Base-by-base conservation (phyloP, 2,888 invertebrate genomes). In the Nomada ruficornis region DNA sequence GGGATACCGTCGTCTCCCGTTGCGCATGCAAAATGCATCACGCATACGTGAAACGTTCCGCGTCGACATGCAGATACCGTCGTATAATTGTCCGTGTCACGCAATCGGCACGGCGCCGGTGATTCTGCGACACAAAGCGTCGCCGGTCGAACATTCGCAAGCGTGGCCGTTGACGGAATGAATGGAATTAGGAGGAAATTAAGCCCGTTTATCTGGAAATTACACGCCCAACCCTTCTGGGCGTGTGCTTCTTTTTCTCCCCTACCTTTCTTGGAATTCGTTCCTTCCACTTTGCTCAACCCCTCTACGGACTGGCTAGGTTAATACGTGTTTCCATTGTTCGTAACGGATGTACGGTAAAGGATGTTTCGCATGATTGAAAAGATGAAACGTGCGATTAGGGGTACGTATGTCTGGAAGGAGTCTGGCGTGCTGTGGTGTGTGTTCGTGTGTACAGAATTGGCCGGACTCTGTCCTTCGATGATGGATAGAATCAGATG, bases 71-170 rank as follows among this genome's bases (percentile, higher is more conserved):
- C 87, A 86, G 89, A 89, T 89, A 85, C 75, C 78, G 65, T 71
- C 68, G 78, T 79, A 88, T 89, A 89, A 90, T 89, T 89, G 89
- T 87, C 87, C 72, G 64, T 85, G 88, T 90, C 90, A 88, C 89
- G 90, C 90, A 87, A 90, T 83, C 87, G 88, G 83, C 75, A 74
- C 72, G 77, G 71, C 72, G 80, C 62, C 77, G 69, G 10, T 68
- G 71, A 80, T 57, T 69, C 69, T 68, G 60, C 69, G 77, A 63
- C 74, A 79, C 86, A 74, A 63, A 78, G 65, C 64, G 52, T 20
- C 15, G n/a, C 13, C 20, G 20, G 29, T 50, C 62, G 67, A 47
- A 59, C 20, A 64, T 47, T 62, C 20, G 55, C 50, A 67, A 55
- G n/a, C 59, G 42, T 5, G 15, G 15, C 36, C 18, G 82, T 50